A percentile compares a stretch with the other conserved stretches of the same genome.
Evolutionary conservation across 2,113 vertebrate species (phyloP).

Genomic region (Actenoides hombroni): DNA sequence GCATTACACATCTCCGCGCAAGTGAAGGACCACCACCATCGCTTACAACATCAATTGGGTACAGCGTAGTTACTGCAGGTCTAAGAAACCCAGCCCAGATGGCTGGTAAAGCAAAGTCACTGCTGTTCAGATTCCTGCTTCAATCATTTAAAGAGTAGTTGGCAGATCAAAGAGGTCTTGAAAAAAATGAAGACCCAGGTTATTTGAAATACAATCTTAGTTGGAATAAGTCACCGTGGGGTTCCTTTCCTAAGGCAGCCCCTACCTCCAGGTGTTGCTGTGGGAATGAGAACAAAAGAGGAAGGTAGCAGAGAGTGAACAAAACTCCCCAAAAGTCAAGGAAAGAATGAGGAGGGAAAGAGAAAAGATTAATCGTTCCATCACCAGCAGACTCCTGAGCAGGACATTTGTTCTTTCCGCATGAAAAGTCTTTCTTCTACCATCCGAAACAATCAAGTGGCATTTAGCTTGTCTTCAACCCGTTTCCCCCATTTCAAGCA

Average conservation of each 20-base stretch:
- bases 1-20: background rate
- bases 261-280: background rate
- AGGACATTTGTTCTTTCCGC: background rate
- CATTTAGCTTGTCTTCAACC: slow-evolving; percentile 7
- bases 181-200: background rate
- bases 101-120: background rate
- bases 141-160: background rate
- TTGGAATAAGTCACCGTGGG: background rate
- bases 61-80: background rate
- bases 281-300: slow-evolving; percentile 36
- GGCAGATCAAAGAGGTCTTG: background rate
- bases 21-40: background rate
- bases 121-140: background rate
- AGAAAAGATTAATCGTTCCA: background rate
- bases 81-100: background rate
- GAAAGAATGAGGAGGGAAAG: background rate
- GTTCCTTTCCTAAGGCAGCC: slow-evolving; percentile 23
- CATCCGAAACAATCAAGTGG: slow-evolving; percentile 26
- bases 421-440: background rate
- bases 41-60: background rate
- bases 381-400: background rate
- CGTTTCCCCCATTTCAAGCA: background rate
- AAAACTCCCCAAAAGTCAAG: background rate
- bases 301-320: background rate
- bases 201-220: background rate